phyloP scores from a whole-genome alignment of 2,113 vertebrate species.

The Alligator mississippiensis region DNA sequence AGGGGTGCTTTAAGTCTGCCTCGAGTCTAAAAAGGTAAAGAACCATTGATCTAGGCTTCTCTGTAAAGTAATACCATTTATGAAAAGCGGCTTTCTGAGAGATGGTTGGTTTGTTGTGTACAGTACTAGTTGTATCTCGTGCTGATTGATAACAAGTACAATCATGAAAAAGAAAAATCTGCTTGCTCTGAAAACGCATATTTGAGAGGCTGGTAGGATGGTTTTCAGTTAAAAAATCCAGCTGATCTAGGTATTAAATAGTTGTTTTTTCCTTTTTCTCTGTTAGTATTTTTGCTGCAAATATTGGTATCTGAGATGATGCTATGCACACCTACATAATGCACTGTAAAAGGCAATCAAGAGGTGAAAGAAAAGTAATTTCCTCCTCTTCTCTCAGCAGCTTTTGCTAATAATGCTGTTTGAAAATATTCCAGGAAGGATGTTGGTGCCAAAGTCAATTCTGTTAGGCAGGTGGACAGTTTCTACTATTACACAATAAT shows the following conservation, averaged over 20 bases:
- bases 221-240: slow-evolving; percentile 17
- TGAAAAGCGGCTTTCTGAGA: background rate
- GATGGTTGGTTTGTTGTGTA: background rate
- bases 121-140: background rate
- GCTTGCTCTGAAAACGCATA: background rate
- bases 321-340: background rate
- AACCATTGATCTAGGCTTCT: background rate
- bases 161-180: background rate
- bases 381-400: slow-evolving; percentile 30
- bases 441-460: slow-evolving; percentile 37
- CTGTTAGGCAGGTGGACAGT: background rate
- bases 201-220: background rate
- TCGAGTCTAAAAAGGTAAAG: too few relatives aligned
- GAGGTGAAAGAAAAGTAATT: slow-evolving; percentile 40
- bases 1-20: too few relatives aligned
- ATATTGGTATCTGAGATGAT: slow-evolving; percentile 21
- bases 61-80: background rate
- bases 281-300: slow-evolving; percentile 27
- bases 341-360: slow-evolving; percentile 42
- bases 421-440: slow-evolving; percentile 48
- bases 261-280: background rate
- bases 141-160: background rate
- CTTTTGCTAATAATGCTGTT: slow-evolving; percentile 39
- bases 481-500: slow-evolving; percentile 23
- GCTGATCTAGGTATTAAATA: slow-evolving; percentile 7